Percentiles rank a stretch among this genome's conserved stretches.
Conservation (phyloP, 1,140 invertebrate species). For the Tetraneura akinire region DNA sequence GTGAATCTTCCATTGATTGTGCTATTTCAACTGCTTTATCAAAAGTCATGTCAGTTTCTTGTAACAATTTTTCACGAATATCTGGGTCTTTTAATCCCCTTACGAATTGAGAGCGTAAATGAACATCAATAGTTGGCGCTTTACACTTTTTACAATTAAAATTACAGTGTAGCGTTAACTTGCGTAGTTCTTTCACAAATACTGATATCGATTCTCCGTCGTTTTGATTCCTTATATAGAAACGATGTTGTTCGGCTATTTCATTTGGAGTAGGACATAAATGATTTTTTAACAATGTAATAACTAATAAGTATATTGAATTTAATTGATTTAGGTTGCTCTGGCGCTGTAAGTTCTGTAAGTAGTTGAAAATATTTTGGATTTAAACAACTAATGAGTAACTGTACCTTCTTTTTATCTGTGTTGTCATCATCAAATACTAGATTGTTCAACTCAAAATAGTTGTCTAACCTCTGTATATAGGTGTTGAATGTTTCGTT, state of each 20-base stretch:
- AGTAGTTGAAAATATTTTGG: background rate
- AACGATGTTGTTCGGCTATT: background rate
- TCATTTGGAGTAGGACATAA: slow-evolving; percentile 1
- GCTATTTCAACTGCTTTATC: background rate
- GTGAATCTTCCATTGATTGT: slow-evolving; percentile 2
- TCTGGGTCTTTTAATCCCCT: background rate
- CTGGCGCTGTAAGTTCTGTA: background rate
- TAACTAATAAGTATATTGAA: background rate
- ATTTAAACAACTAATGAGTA: background rate
- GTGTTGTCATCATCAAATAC: background rate
- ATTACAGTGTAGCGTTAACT: background rate
- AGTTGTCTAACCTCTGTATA: background rate
- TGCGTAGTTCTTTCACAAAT: no score
- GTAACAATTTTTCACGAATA: background rate
- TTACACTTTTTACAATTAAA: background rate
- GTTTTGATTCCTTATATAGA: slow-evolving; percentile 1
- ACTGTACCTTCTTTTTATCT: background rate
- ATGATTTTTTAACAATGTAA: background rate
- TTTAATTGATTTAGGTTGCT: background rate
- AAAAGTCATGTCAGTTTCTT: background rate
- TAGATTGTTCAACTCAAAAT: background rate
- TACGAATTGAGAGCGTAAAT: slow-evolving; percentile 12
- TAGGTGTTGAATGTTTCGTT: background rate
- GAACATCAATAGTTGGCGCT: slow-evolving; percentile 2
- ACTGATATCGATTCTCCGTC: background rate